Evolutionary conservation across 2,797 vertebrate genomes (phyloP).

Genomic region (Cygnus olor): DNA sequence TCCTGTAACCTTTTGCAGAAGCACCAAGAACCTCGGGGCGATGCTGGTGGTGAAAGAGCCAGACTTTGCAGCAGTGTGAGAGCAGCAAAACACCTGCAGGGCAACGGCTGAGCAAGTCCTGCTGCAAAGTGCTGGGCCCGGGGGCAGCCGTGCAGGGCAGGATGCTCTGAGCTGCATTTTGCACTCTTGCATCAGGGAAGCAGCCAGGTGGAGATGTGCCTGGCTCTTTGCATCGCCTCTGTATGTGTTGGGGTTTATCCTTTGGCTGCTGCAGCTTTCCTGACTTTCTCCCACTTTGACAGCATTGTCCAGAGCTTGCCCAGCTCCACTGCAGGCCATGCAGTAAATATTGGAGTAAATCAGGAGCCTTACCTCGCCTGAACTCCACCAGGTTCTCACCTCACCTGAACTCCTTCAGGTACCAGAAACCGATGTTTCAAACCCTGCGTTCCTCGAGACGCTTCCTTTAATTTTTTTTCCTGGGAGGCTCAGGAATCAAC

Average conservation of each 20-base stretch:
- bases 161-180: neutral
- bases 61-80: neutral
- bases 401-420: neutral
- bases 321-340: neutral
- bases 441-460: neutral
- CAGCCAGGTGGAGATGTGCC: neutral
- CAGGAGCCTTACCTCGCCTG: neutral
- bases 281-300: neutral
- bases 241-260: neutral
- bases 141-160: neutral
- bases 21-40: rapidly evolving
- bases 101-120: neutral
- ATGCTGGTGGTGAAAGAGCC: neutral
- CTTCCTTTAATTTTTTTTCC: neutral
- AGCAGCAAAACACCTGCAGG: neutral
- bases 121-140: neutral
- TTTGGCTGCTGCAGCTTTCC: neutral
- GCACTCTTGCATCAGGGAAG: neutral
- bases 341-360: neutral
- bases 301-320: neutral
- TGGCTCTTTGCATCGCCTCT: neutral
- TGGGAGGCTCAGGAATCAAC: neutral
- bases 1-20: constrained; percentile 29
- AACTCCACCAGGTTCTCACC: neutral
- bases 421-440: neutral